phyloP scores from a whole-genome alignment of 2,113 vertebrate species.

The Silurus meridionalis region DNA sequence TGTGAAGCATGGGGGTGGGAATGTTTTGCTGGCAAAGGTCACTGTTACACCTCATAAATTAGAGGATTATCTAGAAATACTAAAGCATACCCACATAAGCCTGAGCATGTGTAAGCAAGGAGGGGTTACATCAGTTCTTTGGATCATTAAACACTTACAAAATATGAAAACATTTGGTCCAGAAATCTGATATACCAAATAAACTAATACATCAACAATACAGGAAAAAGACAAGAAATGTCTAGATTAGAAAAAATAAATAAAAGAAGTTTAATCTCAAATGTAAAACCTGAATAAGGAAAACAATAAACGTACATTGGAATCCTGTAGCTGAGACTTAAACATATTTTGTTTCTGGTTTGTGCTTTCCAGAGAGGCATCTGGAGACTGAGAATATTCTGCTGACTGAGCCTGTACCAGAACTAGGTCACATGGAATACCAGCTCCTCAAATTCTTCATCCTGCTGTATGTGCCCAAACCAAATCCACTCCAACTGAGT shows the following conservation, averaged over 20 bases:
- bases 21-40: background rate
- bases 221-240: too few species aligned
- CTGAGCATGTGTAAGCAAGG: too few species aligned
- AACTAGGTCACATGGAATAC: constrained; percentile 84
- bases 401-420: constrained; percentile 73
- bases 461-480: constrained; percentile 78
- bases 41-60: background rate
- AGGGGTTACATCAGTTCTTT: too few species aligned
- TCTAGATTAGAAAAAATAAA: too few species aligned
- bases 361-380: constrained; percentile 72
- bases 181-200: too few species aligned
- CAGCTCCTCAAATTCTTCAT: constrained; percentile 92
- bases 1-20: background rate
- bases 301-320: too few species aligned
- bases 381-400: constrained; percentile 79
- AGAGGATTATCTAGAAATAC: background rate
- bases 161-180: too few species aligned
- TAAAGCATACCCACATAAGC: background rate
- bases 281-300: too few species aligned
- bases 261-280: too few species aligned
- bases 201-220: too few species aligned
- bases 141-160: too few species aligned
- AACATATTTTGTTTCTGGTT: background rate
- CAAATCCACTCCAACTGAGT: background rate
- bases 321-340: background rate